These are phyloP conservation scores for Macroramphosus scolopax DNA, from an alignment of 2,797 vertebrate genomes.

Conservation along the genomic window DNA sequence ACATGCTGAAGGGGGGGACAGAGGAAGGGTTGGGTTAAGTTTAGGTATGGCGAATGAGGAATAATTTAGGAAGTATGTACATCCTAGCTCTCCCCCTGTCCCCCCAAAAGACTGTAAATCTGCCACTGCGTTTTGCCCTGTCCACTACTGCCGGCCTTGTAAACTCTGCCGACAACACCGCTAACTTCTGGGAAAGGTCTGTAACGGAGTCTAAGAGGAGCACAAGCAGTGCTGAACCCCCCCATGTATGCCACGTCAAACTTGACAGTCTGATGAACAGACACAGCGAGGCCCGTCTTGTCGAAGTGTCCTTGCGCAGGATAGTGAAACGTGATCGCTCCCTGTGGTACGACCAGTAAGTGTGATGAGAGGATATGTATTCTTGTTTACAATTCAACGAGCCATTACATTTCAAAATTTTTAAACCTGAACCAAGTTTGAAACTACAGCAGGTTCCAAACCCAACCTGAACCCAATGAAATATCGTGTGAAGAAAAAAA, in stretches of 20 bases:
- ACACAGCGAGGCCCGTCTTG: too few species aligned
- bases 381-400: too few species aligned
- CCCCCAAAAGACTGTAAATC: conserved; percentile 70
- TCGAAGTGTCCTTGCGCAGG: too few species aligned
- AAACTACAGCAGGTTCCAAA: too few species aligned
- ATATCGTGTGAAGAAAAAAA: too few species aligned
- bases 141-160: conserved; percentile 40
- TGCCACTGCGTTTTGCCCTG: conserved; percentile 61
- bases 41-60: conserved; percentile 73
- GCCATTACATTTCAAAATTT: too few species aligned
- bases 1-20: conserved; percentile 40
- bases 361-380: too few species aligned
- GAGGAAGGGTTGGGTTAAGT: conserved; percentile 70
- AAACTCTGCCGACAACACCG: conserved; percentile 29
- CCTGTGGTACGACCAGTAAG: too few species aligned
- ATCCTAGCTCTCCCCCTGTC: conserved; percentile 45
- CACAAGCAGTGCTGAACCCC: conserved; percentile 2
- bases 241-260: background rate
- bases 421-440: too few species aligned
- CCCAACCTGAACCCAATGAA: too few species aligned
- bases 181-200: conserved; percentile 66
- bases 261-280: too few species aligned
- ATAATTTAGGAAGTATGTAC: conserved; percentile 72
- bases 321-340: too few species aligned
- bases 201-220: conserved; percentile 21